These are phyloP conservation scores for Tenthredo amoena DNA, from an alignment of 2,888 invertebrate genomes.

Conservation along the genomic window DNA sequence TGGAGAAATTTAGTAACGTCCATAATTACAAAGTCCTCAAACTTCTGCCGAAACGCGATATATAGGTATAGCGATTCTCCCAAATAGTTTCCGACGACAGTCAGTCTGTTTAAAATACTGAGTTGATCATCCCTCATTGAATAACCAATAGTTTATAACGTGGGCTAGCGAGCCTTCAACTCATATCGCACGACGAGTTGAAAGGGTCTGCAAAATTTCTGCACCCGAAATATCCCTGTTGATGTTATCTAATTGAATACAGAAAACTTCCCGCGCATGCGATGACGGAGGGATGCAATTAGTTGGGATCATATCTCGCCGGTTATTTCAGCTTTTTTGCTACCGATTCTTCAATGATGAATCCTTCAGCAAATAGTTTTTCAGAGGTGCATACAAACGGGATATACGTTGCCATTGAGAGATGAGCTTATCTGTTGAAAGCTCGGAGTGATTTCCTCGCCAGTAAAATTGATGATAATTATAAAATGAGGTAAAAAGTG, in stretches of 20 bases:
- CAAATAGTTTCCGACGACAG: not conserved
- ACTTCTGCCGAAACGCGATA: not conserved
- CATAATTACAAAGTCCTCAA: slow-evolving; percentile 28
- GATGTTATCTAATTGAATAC: not conserved
- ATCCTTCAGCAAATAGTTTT: slow-evolving; percentile 13
- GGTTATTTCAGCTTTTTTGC: not conserved
- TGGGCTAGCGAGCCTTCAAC: not conserved
- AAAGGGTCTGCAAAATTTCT: not conserved
- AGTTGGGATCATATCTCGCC: not conserved
- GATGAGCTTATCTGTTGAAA: not conserved
- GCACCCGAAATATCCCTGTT: not conserved
- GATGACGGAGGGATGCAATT: not conserved
- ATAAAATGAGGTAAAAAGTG: not conserved
- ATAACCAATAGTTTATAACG: not conserved
- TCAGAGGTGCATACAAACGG: not conserved
- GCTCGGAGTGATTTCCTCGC: slow-evolving; percentile 24
- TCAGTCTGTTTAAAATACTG: not conserved
- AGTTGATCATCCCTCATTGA: not conserved
- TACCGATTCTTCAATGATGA: slow-evolving; percentile 3
- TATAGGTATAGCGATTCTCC: not conserved
- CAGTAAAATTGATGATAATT: slow-evolving; percentile 14
- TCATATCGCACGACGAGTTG: not conserved
- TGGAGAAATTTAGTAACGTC: slow-evolving; percentile 8
- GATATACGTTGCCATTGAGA: not conserved
- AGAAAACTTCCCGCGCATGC: not conserved